Percentiles rank a stretch among this genome's conserved stretches.
phyloP scores from a whole-genome alignment of 1,140 invertebrate genomes.

The Myzus persicae region DNA sequence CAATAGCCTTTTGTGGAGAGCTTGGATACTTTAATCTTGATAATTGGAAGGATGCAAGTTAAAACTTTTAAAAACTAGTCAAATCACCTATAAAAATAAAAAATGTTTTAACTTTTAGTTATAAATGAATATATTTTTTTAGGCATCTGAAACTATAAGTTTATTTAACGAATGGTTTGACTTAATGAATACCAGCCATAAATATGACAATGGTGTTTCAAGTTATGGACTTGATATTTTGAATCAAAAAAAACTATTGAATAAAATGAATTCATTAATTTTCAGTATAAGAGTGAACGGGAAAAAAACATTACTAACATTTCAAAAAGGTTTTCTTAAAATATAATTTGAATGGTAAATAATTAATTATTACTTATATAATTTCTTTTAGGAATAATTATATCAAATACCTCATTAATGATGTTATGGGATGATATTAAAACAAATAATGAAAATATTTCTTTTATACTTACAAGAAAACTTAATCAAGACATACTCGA shows the following conservation, averaged over 20 bases:
- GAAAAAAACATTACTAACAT: not conserved
- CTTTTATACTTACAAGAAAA: not conserved
- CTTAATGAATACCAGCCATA: not conserved
- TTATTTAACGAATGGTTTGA: not conserved
- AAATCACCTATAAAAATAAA: not conserved
- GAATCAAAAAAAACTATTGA: not conserved
- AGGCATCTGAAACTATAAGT: not conserved
- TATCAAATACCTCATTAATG: constrained; percentile 10
- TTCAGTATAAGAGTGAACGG: no score
- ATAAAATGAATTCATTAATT: not conserved
- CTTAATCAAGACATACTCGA: not conserved
- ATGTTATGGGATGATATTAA: not conserved
- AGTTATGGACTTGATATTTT: not conserved
- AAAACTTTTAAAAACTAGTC: not conserved
- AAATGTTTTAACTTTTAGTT: not conserved
- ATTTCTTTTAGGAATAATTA: no score
- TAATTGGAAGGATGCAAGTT: not conserved
- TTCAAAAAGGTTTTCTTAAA: no score
- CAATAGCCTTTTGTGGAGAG: not conserved
- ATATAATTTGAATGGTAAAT: no score
- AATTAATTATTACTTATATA: no score
- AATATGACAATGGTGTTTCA: not conserved
- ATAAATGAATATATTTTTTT: not conserved
- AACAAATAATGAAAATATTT: not conserved
- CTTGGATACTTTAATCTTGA: not conserved